Conservation (phyloP, 2,797 vertebrate species). For the Gymnoscopelus braueri region DNA sequence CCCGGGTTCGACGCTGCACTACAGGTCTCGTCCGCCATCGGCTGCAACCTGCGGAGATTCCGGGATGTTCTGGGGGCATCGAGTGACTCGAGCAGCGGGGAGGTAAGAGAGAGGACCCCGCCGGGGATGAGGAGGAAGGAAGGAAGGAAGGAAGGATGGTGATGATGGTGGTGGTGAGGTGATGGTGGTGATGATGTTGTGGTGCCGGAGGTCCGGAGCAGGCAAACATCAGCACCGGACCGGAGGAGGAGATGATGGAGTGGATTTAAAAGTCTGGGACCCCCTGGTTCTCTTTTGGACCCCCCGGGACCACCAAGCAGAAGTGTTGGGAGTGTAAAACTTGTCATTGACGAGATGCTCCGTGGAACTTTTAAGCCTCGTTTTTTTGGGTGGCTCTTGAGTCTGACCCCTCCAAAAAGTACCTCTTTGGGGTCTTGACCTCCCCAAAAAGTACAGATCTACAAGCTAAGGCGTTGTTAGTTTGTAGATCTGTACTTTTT, state of each 20-base stretch:
- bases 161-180: too few relatives aligned
- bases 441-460: too few relatives aligned
- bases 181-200: neutral
- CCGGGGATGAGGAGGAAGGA: constrained; percentile 3
- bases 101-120: constrained; percentile 80
- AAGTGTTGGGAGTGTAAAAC: constrained; percentile 38
- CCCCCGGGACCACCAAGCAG: too few relatives aligned
- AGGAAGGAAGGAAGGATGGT: neutral
- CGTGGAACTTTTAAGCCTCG: constrained; percentile 60
- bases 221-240: neutral
- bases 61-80: constrained; percentile 96
- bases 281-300: too few relatives aligned
- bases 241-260: constrained; percentile 11
- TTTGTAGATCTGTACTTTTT: too few relatives aligned
- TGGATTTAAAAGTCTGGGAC: too few relatives aligned
- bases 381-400: too few relatives aligned
- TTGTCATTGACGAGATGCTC: constrained; percentile 75
- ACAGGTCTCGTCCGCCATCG: constrained; percentile 95
- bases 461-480: too few relatives aligned
- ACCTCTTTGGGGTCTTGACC: too few relatives aligned
- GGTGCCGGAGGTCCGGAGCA: neutral
- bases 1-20: constrained; percentile 96
- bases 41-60: constrained; percentile 97
- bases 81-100: constrained; percentile 93
- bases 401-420: too few relatives aligned